Base-by-base conservation (phyloP, 2,113 vertebrate species). In the Solea solea region DNA sequence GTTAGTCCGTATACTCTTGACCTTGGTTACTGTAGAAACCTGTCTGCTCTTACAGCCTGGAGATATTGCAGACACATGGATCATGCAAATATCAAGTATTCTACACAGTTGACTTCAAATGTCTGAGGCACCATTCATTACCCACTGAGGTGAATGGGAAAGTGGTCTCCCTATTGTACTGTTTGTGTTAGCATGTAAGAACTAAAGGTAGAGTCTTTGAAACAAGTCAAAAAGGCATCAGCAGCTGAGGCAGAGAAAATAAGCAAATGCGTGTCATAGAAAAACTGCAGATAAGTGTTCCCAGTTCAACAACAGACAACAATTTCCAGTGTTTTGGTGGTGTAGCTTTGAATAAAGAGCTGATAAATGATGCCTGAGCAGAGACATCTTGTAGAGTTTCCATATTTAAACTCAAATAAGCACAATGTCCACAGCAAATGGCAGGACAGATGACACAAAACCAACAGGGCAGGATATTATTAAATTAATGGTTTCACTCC, bases 1-100 rank as follows among this genome's bases (percentile, higher is more conserved):
- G 21, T 21, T 21, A 21, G 21, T 21, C 21, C 21, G 21, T 21
- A 34, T 6, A 34, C 34, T 34, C 8, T 16, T 7, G 53, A 1
- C 54, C 25, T 27, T 21, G 21, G 21, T 21, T 21, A 21, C 34
- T 25, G 49, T 12, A 11, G 9, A 48, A 2, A 62, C 42, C 2
- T 9, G 41, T 40, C 8, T 50, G 9, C 7, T 60, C 45, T 63
- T 5, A 12, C 16, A 8, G 9, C 8, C 5, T 0, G 10, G 12
- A 1, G 42, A 42, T 25, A 21, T 41, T 16, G 55, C n/a, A 69
- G 46, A 46, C 13, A 59, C 34, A 49, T 12, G 11, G 13, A 55
- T 21, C n/a, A 44, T 54, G n/a, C 44, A 25, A 8, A 58, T 27
- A 11, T 21, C 14, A 68, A 14, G 25, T 52, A 61, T 69, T 72